Evolutionary conservation across 2,888 invertebrate genomes (phyloP).

Genomic region (Rhodophaea formosa): DNA sequence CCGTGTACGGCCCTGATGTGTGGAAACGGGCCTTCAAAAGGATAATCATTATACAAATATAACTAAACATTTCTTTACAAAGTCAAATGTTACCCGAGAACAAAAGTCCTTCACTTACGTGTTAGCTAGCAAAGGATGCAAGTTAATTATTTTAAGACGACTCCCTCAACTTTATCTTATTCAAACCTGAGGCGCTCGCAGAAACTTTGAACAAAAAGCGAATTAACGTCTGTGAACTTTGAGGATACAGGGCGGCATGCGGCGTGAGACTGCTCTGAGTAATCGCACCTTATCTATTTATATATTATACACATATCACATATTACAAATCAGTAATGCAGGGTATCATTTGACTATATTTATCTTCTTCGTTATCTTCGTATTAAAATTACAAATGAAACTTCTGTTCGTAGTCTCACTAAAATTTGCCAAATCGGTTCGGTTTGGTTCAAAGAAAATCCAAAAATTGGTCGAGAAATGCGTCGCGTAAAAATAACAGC

Average conservation of each 20-base stretch:
- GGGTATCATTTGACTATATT: too few species aligned
- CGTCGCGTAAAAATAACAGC: too few species aligned
- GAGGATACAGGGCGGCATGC: constrained; percentile 11
- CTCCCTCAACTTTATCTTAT: constrained; percentile 17
- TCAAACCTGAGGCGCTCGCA: constrained; percentile 17
- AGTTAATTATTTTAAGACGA: constrained; percentile 20
- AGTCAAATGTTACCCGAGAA: background rate
- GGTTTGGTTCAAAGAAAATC: too few species aligned
- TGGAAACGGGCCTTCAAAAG: too few species aligned
- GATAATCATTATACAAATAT: too few species aligned
- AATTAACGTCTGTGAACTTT: constrained; percentile 18
- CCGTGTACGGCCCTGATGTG: too few species aligned
- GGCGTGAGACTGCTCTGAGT: background rate
- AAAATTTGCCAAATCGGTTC: too few species aligned
- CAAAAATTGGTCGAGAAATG: too few species aligned
- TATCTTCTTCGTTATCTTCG: too few species aligned
- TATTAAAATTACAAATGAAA: too few species aligned
- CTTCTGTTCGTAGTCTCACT: too few species aligned
- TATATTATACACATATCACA: background rate
- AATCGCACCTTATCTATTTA: background rate
- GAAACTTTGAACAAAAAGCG: constrained; percentile 19
- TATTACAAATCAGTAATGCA: too few species aligned
- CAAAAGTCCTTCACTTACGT: constrained; percentile 4
- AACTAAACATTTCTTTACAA: background rate
- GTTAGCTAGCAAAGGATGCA: constrained; percentile 15